phyloP scores from a whole-genome alignment of 2,113 vertebrate genomes.

The Callipepla californica region DNA sequence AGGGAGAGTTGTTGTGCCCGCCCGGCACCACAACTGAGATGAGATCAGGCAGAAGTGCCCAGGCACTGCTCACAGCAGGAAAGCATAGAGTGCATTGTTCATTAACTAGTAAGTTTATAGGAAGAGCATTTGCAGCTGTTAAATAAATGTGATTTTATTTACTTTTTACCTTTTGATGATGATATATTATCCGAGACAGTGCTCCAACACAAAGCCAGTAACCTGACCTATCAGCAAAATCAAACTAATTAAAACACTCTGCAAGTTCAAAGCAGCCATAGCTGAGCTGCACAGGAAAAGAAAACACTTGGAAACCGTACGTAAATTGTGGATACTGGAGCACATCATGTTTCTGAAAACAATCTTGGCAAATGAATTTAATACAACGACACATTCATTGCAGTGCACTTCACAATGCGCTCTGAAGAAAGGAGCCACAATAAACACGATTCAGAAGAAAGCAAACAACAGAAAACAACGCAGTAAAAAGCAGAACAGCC shows the following conservation, averaged over 20 bases:
- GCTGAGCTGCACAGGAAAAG: neutral
- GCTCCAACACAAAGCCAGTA: neutral
- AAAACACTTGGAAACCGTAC: neutral
- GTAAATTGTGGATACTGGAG: neutral
- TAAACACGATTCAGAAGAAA: neutral
- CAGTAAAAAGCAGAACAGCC: neutral
- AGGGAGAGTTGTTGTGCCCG: neutral
- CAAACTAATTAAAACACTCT: neutral
- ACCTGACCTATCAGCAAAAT: neutral
- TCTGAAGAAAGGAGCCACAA: neutral
- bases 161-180: neutral
- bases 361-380: neutral
- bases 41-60: conserved; percentile 38
- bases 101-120: neutral
- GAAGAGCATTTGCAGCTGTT: neutral
- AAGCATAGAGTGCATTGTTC: neutral
- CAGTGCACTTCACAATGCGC: neutral
- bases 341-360: neutral
- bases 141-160: neutral
- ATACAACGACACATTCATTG: neutral
- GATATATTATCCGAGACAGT: neutral
- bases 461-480: neutral
- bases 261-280: neutral
- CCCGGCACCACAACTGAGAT: conserved; percentile 26
- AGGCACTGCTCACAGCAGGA: neutral